phyloP scores from a whole-genome alignment of 2,113 vertebrate genomes.

The Abramis brama region DNA sequence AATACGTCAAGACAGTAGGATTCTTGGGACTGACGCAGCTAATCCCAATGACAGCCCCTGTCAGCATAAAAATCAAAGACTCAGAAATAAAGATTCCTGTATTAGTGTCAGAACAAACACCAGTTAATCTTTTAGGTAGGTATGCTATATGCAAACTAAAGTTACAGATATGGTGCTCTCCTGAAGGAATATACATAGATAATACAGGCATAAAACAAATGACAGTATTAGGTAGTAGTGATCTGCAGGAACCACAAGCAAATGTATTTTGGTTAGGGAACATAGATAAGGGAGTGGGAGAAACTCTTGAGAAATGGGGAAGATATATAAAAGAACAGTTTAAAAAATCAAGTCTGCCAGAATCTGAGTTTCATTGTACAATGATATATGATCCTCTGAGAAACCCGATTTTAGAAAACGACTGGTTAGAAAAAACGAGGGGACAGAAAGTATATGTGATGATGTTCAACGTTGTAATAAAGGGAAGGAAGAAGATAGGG shows the following conservation, averaged over 20 bases:
- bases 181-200: neutral
- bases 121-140: neutral
- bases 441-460: neutral
- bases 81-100: neutral
- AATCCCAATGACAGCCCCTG: neutral
- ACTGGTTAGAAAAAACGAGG: neutral
- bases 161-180: neutral
- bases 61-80: neutral
- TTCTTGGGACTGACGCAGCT: neutral
- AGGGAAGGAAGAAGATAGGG: too few species aligned
- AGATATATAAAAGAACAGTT: neutral
- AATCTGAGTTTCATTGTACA: neutral
- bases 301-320: neutral
- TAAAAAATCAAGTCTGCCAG: neutral
- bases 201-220: neutral
- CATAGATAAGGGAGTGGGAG: neutral
- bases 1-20: neutral
- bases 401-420: neutral
- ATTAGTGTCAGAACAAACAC: neutral
- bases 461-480: too few species aligned
- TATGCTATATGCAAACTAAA: neutral
- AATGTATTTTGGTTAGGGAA: neutral
- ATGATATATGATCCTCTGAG: neutral
- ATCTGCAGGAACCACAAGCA: neutral
- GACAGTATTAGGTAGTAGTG: rapidly evolving